A percentile compares a stretch with the other conserved stretches of the same genome.
These are phyloP conservation scores for Pterocles burchelli DNA, from an alignment of 2,113 vertebrate species.

Conservation along the genomic window DNA sequence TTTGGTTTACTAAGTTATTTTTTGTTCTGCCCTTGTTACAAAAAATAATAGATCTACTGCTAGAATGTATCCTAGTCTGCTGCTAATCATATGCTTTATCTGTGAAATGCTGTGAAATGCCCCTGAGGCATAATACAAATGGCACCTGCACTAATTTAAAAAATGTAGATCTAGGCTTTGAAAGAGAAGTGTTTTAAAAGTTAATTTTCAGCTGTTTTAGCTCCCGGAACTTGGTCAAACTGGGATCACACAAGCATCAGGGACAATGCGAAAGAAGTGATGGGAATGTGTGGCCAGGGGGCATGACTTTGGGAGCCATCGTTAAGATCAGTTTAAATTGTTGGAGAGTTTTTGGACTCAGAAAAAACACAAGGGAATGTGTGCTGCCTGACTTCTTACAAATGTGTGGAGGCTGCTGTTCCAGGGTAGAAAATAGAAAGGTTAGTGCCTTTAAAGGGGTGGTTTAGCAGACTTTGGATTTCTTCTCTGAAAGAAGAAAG, in stretches of 20 bases:
- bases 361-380: background rate
- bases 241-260: background rate
- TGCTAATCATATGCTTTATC: background rate
- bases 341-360: background rate
- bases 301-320: background rate
- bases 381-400: background rate
- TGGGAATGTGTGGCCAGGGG: background rate
- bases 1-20: background rate
- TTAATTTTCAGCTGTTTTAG: background rate
- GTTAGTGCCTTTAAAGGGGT: background rate
- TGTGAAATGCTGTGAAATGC: background rate
- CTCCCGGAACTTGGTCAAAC: background rate
- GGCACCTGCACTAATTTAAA: background rate
- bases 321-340: background rate
- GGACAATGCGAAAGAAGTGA: background rate
- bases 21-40: background rate
- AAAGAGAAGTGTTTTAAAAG: background rate
- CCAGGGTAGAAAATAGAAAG: background rate
- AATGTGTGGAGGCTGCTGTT: background rate
- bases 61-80: background rate
- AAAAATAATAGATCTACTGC: background rate
- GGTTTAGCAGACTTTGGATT: background rate
- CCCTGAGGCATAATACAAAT: background rate
- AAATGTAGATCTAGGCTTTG: background rate
- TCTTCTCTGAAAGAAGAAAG: background rate